These are phyloP conservation scores for Sander lucioperca DNA, from an alignment of 2,113 vertebrate species.

Conservation along the genomic window DNA sequence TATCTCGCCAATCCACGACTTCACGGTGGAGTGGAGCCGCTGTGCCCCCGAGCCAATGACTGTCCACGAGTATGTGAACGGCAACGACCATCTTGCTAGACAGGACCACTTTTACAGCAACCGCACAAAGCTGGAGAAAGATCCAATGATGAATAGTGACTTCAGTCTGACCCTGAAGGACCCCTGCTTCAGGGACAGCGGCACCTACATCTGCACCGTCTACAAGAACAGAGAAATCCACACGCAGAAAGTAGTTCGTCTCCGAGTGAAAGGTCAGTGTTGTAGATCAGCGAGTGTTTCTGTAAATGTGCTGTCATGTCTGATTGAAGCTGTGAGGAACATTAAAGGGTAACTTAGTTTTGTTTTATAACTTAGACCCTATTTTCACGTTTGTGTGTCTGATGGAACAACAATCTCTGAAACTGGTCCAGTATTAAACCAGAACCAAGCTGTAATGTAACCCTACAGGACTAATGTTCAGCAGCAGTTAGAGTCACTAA, in stretches of 20 bases:
- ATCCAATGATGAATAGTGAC: neutral
- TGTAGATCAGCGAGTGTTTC: neutral
- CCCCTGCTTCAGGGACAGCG: neutral
- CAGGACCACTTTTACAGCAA: neutral
- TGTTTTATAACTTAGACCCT: no score
- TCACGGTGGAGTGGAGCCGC: neutral
- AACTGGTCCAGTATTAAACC: no score
- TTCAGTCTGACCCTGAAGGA: conserved; percentile 3
- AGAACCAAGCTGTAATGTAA: no score
- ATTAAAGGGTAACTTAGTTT: no score
- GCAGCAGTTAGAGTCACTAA: no score
- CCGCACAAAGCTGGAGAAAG: neutral
- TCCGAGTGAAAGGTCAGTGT: neutral
- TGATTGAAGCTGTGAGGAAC: no score
- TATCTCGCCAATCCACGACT: no score
- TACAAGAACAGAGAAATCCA: neutral
- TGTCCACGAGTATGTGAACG: neutral
- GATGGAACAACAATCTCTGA: no score
- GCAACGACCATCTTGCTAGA: neutral
- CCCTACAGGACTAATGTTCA: no score
- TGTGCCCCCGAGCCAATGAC: neutral
- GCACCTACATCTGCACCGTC: conserved; percentile 6
- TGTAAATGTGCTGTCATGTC: no score
- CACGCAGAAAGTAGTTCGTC: neutral
- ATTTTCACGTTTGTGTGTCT: no score